Evolutionary conservation across 1,140 invertebrate genomes (phyloP).

Genomic region (Drosophila novamexicana): DNA sequence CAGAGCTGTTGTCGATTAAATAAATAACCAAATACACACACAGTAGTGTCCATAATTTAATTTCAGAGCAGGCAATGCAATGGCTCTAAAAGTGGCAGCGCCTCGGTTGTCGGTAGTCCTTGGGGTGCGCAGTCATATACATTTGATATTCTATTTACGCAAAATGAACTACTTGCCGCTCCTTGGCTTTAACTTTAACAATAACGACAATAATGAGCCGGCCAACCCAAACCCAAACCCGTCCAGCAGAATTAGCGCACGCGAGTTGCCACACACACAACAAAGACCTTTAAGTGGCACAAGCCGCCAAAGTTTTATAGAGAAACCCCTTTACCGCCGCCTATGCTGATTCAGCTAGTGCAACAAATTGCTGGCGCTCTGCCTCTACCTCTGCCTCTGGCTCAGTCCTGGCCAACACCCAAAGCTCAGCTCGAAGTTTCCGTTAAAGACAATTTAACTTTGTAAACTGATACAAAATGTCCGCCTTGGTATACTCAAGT

Average conservation of each 20-base stretch:
- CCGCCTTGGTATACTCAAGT: constrained; percentile 74
- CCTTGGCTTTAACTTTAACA: constrained; percentile 48
- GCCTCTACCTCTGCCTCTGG: neutral
- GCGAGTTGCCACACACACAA: neutral
- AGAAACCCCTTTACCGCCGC: constrained; percentile 47
- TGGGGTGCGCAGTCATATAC: constrained; percentile 3
- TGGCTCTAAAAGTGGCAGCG: constrained; percentile 16
- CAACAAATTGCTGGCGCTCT: constrained; percentile 50
- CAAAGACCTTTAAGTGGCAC: constrained; percentile 50
- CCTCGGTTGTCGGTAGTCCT: neutral
- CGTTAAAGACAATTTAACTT: constrained; percentile 83
- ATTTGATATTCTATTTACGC: constrained; percentile 77
- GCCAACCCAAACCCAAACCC: neutral
- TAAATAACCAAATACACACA: constrained; percentile 64
- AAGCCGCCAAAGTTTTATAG: constrained; percentile 47
- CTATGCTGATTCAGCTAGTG: constrained; percentile 32
- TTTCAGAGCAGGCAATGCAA: constrained; percentile 49
- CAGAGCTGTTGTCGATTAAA: constrained; percentile 73
- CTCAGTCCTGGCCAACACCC: neutral
- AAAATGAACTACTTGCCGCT: constrained; percentile 67
- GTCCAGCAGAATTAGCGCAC: constrained; percentile 37
- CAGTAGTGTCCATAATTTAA: constrained; percentile 66
- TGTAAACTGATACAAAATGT: constrained; percentile 82
- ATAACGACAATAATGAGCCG: constrained; percentile 74
- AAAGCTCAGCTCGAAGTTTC: constrained; percentile 63